These are phyloP conservation scores for Pogoniulus pusillus DNA, from an alignment of 2,797 vertebrate species.

Conservation along the genomic window DNA sequence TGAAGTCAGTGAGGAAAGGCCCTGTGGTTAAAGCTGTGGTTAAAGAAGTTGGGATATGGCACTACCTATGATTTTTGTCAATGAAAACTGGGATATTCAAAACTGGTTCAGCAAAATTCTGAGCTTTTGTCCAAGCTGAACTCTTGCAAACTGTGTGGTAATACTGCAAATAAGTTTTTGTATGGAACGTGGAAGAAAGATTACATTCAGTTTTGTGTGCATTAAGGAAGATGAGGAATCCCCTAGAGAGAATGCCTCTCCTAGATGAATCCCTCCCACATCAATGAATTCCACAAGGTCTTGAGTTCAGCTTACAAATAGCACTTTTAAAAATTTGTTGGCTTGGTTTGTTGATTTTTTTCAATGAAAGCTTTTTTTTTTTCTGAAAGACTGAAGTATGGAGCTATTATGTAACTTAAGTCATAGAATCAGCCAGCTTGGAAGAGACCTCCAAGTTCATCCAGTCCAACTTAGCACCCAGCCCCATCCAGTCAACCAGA, in stretches of 20 bases:
- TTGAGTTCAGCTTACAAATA: neutral
- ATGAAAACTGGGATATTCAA: neutral
- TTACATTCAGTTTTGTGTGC: neutral
- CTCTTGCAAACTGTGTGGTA: neutral
- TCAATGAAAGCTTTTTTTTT: neutral
- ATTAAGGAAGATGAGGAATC: neutral
- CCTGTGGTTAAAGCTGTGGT: neutral
- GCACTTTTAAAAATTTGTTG: too few relatives aligned
- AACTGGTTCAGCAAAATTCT: neutral
- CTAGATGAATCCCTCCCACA: neutral
- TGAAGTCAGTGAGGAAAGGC: neutral
- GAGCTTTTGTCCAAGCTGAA: neutral
- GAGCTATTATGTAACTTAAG: neutral
- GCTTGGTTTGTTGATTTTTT: neutral
- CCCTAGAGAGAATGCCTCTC: neutral
- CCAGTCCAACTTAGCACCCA: too few relatives aligned
- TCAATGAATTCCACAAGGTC: neutral
- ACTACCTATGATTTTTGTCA: neutral
- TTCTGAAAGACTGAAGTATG: neutral
- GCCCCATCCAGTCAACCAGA: too few relatives aligned
- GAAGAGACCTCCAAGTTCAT: too few relatives aligned
- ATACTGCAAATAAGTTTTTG: neutral
- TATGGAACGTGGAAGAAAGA: neutral
- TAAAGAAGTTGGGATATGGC: neutral
- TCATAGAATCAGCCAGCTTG: too few relatives aligned